Conservation (phyloP, 1,140 invertebrate species). For the Coenobita brevimanus region DNA sequence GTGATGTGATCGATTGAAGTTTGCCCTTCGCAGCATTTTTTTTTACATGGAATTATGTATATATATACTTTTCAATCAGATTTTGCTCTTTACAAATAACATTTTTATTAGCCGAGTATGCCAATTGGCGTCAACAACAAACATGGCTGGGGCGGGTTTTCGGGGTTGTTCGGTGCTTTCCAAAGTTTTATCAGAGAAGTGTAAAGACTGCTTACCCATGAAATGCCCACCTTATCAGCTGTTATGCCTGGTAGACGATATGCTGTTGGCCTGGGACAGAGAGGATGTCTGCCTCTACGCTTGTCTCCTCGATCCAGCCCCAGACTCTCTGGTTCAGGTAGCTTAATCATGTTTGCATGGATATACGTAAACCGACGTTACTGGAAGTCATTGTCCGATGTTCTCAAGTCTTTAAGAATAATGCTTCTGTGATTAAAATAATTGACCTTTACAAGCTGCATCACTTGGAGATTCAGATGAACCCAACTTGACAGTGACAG, state of each 20-base stretch:
- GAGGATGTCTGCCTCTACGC: slow-evolving; percentile 44
- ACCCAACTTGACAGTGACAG: too few species aligned
- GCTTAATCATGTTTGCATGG: too few species aligned
- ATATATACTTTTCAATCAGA: too few species aligned
- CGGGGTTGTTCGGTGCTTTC: background rate
- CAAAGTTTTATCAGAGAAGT: slow-evolving; percentile 32
- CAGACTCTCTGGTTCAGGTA: slow-evolving; percentile 38
- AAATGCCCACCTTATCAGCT: background rate
- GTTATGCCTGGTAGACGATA: slow-evolving; percentile 25
- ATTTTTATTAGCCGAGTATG: too few species aligned
- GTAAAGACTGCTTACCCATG: background rate
- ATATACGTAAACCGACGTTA: background rate
- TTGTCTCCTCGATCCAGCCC: background rate
- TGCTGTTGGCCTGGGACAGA: slow-evolving; percentile 34
- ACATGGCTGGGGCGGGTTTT: slow-evolving; percentile 35
- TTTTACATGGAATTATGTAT: too few species aligned
- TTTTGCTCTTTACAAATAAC: too few species aligned
- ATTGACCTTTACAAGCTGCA: too few species aligned
- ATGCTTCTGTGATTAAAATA: too few species aligned
- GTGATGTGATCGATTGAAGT: too few species aligned
- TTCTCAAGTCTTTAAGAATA: background rate
- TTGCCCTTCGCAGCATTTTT: too few species aligned
- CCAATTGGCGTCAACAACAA: slow-evolving; percentile 2
- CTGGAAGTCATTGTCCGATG: background rate
- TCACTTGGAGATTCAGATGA: too few species aligned